Evolutionary conservation across 1,140 invertebrate genomes (phyloP), one percentile per base, ranked within the genome.

Genomic region (Cotesia glomerata): DNA sequence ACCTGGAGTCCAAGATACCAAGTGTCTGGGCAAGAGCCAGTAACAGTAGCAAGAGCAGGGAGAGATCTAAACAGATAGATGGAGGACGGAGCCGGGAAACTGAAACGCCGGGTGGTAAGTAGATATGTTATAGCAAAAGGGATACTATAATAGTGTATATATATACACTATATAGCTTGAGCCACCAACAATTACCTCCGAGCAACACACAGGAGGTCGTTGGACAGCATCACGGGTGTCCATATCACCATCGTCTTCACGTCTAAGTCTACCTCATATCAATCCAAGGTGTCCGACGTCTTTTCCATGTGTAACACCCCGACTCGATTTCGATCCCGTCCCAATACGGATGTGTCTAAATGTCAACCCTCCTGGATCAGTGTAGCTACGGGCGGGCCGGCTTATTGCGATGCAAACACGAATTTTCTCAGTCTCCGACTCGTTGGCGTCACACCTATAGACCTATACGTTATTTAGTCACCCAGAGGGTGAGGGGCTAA

Each of bases 191-290:
- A 65, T 65, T 65, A 65, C 45, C 32, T 4, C 5, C 7, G 63
- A 65, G 39, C 8, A 65, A 36, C 45, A 39, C 36, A 26, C 49
- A 14, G 45, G 63, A 65, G 63, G 16, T 65, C 63, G 16, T 65
- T 65, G 63, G 63, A 65, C 16, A 49, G 18, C 63, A 14, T 65
- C 63, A 65, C 14, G 63, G 63, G 63, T 65, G 63, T 65, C 16
- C 39, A 45, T 45, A 7, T 45, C 39, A 9, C 16, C 26, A 58
- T 58, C 63, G 45, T 65, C 63, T 65, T 65, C 36, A 65, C 49
- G 16, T 51, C 35, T 39, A n/a, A 16, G 14, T 13, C n/a, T n/a
- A 26, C 26, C 26, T 26, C 26, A 26, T 26, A 26, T 26, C 63
- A 36, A 45, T 18, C 16, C 36, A 18, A 49, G 13, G 63, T 65